Conservation (phyloP, 2,797 vertebrate species). For the Etheostoma perlongum region DNA sequence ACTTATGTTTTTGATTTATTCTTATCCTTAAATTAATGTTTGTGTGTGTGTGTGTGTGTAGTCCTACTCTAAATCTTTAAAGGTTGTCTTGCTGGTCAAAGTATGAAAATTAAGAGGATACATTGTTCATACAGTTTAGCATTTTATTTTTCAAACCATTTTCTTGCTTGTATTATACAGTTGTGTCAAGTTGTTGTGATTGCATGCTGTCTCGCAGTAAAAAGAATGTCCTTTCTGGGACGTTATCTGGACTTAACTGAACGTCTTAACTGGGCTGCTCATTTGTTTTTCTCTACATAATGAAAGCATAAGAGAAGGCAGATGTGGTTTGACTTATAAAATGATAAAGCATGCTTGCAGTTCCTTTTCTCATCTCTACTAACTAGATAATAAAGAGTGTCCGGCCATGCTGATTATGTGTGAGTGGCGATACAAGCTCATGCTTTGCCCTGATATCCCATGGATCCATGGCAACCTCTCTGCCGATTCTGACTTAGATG, state of each 20-base stretch:
- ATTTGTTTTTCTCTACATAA: slow-evolving; percentile 14
- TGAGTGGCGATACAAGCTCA: slow-evolving; percentile 26
- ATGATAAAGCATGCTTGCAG: neutral
- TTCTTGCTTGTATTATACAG: neutral
- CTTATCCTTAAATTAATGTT: neutral
- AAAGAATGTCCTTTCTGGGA: neutral
- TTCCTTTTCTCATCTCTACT: slow-evolving; percentile 4
- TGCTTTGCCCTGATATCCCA: slow-evolving; percentile 43
- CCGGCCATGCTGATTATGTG: slow-evolving; percentile 18
- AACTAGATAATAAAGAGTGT: slow-evolving; percentile 16
- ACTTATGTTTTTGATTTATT: neutral
- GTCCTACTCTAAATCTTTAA: neutral
- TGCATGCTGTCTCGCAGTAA: neutral
- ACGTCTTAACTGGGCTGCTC: neutral
- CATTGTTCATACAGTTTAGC: neutral
- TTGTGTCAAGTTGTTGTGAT: neutral
- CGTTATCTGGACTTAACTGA: neutral
- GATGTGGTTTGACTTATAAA: slow-evolving; percentile 9
- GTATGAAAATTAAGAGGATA: neutral
- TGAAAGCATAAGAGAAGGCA: neutral
- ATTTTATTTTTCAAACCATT: neutral
- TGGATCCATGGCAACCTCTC: slow-evolving; percentile 55
- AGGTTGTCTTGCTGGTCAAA: neutral
- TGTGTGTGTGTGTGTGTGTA: no score
- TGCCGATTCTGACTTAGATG: slow-evolving; percentile 39